Base-by-base conservation (phyloP, 2,888 invertebrate species). In the Catocala sponsa region DNA sequence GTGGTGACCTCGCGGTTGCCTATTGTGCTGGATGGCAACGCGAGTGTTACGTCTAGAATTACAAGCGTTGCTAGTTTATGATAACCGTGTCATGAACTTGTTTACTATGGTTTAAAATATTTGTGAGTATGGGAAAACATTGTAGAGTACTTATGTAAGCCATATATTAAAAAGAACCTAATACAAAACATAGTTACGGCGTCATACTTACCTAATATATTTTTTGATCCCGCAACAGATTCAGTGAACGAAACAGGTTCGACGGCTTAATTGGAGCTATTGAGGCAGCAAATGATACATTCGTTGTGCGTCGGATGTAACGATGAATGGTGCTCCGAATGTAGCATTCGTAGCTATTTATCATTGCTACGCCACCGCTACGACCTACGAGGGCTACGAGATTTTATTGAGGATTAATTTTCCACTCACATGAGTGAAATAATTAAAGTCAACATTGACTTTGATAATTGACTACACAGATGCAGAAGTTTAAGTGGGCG, bases 341-440 rank as follows among this genome's bases (percentile, higher is more conserved):
- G 47, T 6, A 56, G 54, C 47, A 57, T 51, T 57, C 25, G 48
- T 55, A 56, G 46, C 42, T 49, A 49, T 49, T 25, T 32, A 47
- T 33, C n/a, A 49, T 12, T 4, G 49, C 49, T 35, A 50, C 38
- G 38, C 12, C 4, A 35, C 35, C 11, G 35, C 50, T 50, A 50
- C 50, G 50, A 0, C 13, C 25, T 15, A 13, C 47, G 43, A n/a
- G 43, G 10, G 50, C 50, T 38, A 50, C 50, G 35, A 12, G 13
- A 35, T 13, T 38, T 50, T 35, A 35, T 13, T 12, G 35, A 13
- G 9, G 50, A 35, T 50, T 12, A n/a, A 50, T 50, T 50, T 50
- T 50, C 13, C 47, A 25, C 13, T 47, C 47, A 15, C 6, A 11
- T 13, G 46, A 46, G 46, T 46, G 46, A 46, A 46, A 46, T 46